Evolutionary conservation across 2,888 invertebrate genomes (phyloP), one percentile per base, ranked within the genome.

Genomic region (Tholera decimalis): DNA sequence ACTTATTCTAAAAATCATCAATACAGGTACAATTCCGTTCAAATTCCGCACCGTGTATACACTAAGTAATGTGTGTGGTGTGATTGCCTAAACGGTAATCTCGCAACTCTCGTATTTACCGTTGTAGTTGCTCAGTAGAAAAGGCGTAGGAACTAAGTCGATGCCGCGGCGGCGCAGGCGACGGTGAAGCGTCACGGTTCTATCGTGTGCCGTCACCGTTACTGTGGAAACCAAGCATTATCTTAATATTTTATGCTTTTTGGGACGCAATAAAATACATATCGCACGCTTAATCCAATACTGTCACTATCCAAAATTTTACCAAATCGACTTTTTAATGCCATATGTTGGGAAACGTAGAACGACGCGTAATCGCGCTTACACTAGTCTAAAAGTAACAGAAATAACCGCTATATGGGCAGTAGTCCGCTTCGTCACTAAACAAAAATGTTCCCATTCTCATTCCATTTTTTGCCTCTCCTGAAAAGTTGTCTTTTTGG

Each of bases 71-170:
- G 11, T 1, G 11, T 30, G 28, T 47, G 22, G 13, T 46, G 8
- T 26, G 18, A 39, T 50, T 43, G 49, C 35, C 68, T 87, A 92
- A 20, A 92, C 79, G 37, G 94, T 95, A 66, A 95, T 85, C 76
- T 95, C 94, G 70, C 92, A 89, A 70, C 83, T 90, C 41, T 84
- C 83, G 72, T 90, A 85, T 61, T 91, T 80, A 22, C 89, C 88
- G 53, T 87, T 92, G 83, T 95, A 95, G 87, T 95, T 95, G 89
- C 96, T 95, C 63, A 96, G 91, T 80, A 95, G 86, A 86, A 95
- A 95, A 70, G 96, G 95, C 67, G 96, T 95, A 86, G 95, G 95
- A 86, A 95, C 95, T 82, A 95, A 83, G 65, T 94, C 93, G 80
- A 91, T 84, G 71, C 90, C 90, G 79, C 91, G 91, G 51, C 89